Percentiles rank a stretch among this genome's conserved stretches.
These are phyloP conservation scores for Drosophila mulleri DNA, from an alignment of 2,888 invertebrate genomes.

Conservation along the genomic window DNA sequence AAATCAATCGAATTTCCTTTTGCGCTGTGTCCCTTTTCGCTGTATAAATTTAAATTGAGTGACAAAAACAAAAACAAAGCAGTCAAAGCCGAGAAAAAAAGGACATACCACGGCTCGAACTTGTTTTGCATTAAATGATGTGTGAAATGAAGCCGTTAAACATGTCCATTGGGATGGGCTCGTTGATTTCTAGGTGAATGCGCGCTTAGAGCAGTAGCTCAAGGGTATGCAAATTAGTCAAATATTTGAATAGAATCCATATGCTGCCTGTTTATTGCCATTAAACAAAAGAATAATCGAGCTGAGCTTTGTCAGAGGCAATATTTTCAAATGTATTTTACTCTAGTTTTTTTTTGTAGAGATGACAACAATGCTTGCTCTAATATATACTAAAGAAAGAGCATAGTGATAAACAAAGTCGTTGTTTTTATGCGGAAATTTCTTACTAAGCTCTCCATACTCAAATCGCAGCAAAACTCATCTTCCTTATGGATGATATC, in stretches of 20 bases:
- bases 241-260: slow-evolving; percentile 17
- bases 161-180: slow-evolving; percentile 72
- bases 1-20: slow-evolving; percentile 62
- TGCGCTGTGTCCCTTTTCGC: slow-evolving; percentile 6
- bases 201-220: slow-evolving; percentile 12
- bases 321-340: not conserved
- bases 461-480: not conserved
- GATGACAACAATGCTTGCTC: too few species aligned
- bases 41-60: slow-evolving; percentile 76
- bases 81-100: slow-evolving; percentile 22
- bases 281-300: not conserved
- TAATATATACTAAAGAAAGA: too few species aligned
- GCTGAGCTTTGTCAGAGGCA: not conserved
- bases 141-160: slow-evolving; percentile 83
- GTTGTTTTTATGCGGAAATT: not conserved
- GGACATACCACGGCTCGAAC: slow-evolving; percentile 32
- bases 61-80: slow-evolving; percentile 61
- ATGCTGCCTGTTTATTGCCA: slow-evolving; percentile 19
- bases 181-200: slow-evolving; percentile 39
- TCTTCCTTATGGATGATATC: not conserved
- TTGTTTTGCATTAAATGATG: slow-evolving; percentile 83
- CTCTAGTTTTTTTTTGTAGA: too few species aligned
- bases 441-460: not conserved
- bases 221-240: slow-evolving; percentile 65
- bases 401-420: too few species aligned